A percentile compares a stretch with the other conserved stretches of the same genome.
These are phyloP conservation scores for Drosophila aldrichi DNA, from an alignment of 2,888 invertebrate species.

Conservation along the genomic window DNA sequence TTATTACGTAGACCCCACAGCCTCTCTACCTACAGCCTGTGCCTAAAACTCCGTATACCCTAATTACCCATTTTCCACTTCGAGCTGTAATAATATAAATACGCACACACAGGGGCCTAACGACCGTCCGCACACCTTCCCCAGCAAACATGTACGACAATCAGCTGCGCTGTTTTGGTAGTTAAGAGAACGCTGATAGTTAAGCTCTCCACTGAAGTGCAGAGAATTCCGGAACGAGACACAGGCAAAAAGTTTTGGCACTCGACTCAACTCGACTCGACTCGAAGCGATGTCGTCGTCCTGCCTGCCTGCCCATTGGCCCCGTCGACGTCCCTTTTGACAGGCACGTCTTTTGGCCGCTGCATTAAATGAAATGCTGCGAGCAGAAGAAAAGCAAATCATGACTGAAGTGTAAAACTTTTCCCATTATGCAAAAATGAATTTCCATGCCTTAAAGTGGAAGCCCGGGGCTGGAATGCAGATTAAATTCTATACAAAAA, in stretches of 20 bases:
- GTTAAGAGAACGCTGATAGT: conserved; percentile 40
- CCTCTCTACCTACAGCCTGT: too few relatives aligned
- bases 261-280: conserved; percentile 67
- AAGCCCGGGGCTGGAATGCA: conserved; percentile 38
- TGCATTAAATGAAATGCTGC: conserved; percentile 69
- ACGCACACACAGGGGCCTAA: conserved; percentile 43
- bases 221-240: conserved; percentile 39
- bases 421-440: conserved; percentile 79
- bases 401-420: conserved; percentile 75
- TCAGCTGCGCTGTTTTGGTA: conserved; percentile 12
- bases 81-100: conserved; percentile 38
- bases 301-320: conserved; percentile 4
- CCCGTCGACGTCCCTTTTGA: conserved; percentile 8
- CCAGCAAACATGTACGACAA: conserved; percentile 46
- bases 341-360: conserved; percentile 64
- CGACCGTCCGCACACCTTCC: conserved; percentile 17
- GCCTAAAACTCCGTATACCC: too few relatives aligned
- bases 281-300: conserved; percentile 21
- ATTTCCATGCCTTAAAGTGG: conserved; percentile 70
- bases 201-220: conserved; percentile 31
- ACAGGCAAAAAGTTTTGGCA: conserved; percentile 58
- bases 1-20: background rate
- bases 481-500: conserved; percentile 42
- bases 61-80: background rate
- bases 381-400: conserved; percentile 69